A percentile compares a stretch with the other conserved stretches of the same genome.
Conservation (phyloP, 2,888 invertebrate genomes). For the Phaedon cochleariae region DNA sequence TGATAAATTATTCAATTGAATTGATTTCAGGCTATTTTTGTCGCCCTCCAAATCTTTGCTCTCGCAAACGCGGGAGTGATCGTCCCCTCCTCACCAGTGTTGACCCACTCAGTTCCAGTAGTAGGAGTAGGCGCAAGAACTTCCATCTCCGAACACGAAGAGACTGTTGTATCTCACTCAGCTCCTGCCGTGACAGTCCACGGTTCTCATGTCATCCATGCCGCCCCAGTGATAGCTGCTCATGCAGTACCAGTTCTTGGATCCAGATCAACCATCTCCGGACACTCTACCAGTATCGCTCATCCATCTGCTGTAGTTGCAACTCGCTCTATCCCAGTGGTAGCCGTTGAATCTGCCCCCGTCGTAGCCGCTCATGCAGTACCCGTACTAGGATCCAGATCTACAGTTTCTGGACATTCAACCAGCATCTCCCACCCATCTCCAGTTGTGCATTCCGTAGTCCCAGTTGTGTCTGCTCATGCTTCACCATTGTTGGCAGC, state of each 20-base stretch:
- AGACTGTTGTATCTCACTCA: conserved; percentile 10
- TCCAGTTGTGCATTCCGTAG: conserved; percentile 8
- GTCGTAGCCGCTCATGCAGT: conserved; percentile 12
- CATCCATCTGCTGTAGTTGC: neutral
- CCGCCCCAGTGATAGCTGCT: conserved; percentile 3
- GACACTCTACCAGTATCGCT: conserved; percentile 2
- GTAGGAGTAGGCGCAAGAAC: conserved; percentile 1
- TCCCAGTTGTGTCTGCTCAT: conserved; percentile 8
- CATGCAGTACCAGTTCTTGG: neutral
- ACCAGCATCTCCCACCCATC: conserved; percentile 13
- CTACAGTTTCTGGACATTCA: conserved; percentile 15
- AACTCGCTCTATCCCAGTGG: neutral
- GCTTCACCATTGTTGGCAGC: neutral
- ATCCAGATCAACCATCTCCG: neutral
- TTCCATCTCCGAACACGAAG: neutral
- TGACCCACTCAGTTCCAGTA: conserved; percentile 20
- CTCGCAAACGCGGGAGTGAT: conserved; percentile 32
- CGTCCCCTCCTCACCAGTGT: conserved; percentile 24
- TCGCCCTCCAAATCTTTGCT: conserved; percentile 29
- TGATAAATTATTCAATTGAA: neutral
- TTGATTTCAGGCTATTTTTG: conserved; percentile 21
- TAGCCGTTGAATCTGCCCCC: neutral
- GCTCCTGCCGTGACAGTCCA: neutral
- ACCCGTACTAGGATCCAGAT: conserved; percentile 12
- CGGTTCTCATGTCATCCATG: neutral